Base-by-base conservation (phyloP, 1,140 invertebrate genomes). In the Lordiphosa stackelbergi region DNA sequence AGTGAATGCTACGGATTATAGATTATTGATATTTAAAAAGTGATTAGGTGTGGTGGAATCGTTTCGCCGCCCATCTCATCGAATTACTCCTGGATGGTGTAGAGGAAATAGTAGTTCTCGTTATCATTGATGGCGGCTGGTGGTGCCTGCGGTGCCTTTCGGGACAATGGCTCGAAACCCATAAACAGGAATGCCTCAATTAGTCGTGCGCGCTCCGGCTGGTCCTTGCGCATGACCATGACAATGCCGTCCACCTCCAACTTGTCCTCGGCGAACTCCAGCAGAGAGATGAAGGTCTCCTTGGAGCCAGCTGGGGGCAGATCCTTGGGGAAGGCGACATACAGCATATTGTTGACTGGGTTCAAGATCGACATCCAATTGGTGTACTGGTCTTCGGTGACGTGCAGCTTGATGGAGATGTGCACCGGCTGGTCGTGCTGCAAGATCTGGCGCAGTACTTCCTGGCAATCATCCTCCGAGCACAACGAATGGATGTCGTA, bases 181-280 rank as follows among this genome's bases (percentile, higher is more conserved):
- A 98, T 92, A 89, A 97, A 98, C 94, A 97, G 97, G 92, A 99
- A 98, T 47, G 96, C 96, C 77, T 96, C 93, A 51, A 98, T 93
- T 53, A 98, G 90, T 66, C 93, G 92, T 35, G 93, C 93, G 89
- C 95, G 91, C 88, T 98, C 96, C 35, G 91, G 85, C 43, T 96
- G 92, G 83, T 94, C 93, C 88, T 97, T 96, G 55, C 92, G 91
- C 75, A 97, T 93, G 87, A 94, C 96, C 72, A 91, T 88, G 8
- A 91, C 90, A 45, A 88, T 81, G 42, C 85, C 90, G 89, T 81
- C 90, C 85, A 96, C 97, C 43, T 93, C 92, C 8, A 98, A 91
- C 62, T 94, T 92, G 84, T 98, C 97, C 89, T 99, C 97, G 41
- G 97, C 97, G 85, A 97, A 98, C 90, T 98, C 97, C 73, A 98